phyloP scores from a whole-genome alignment of 2,888 invertebrate species.

The Nudaria mundana region DNA sequence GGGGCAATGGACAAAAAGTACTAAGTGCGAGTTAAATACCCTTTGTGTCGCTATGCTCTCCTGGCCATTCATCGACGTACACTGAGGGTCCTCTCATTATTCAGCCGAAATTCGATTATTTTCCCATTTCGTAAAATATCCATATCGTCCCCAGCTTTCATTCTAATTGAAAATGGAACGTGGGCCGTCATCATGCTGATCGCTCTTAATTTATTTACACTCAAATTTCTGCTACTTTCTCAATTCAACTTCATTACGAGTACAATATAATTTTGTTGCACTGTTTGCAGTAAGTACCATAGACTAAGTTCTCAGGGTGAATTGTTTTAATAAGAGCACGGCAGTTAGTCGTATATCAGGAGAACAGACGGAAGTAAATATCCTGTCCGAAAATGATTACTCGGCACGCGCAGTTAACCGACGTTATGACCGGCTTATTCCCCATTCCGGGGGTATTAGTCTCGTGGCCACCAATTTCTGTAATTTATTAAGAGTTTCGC shows the following conservation, averaged over 20 bases:
- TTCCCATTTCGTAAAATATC: constrained; percentile 80
- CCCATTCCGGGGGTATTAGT: constrained; percentile 77
- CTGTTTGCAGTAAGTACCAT: constrained; percentile 13
- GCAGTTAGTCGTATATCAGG: constrained; percentile 53
- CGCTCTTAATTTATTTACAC: constrained; percentile 63
- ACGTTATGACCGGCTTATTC: constrained; percentile 73
- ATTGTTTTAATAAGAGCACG: constrained; percentile 59
- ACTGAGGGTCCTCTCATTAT: constrained; percentile 76
- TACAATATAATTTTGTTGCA: constrained; percentile 31
- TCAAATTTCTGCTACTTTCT: constrained; percentile 38
- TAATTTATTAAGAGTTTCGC: constrained; percentile 78
- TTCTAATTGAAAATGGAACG: constrained; percentile 74
- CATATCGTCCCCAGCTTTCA: constrained; percentile 77
- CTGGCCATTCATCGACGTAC: constrained; percentile 63
- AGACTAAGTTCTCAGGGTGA: constrained; percentile 26
- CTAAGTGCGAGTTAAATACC: constrained; percentile 80
- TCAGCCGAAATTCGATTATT: constrained; percentile 80
- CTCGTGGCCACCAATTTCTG: constrained; percentile 72
- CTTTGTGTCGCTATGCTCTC: constrained; percentile 72
- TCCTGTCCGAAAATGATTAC: constrained; percentile 78
- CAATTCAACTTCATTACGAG: constrained; percentile 33
- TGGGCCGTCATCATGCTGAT: constrained; percentile 57
- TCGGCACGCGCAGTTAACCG: constrained; percentile 70
- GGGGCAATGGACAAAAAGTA: constrained; percentile 70
- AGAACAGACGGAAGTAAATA: constrained; percentile 74